Conservation (phyloP, 2,888 invertebrate genomes). For the Lasiommata megera region DNA sequence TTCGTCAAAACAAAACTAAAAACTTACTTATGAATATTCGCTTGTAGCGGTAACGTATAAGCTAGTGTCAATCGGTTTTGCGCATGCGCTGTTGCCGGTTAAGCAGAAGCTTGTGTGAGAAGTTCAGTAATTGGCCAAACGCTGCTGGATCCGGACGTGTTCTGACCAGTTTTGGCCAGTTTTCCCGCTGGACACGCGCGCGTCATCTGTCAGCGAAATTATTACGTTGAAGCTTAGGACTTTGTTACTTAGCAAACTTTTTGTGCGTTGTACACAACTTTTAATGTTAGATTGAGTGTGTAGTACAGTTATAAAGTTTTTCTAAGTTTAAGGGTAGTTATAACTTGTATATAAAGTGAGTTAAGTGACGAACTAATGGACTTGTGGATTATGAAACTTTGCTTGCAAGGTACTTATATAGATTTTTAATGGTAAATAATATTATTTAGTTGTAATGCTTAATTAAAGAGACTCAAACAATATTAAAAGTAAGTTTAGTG, state of each 20-base stretch:
- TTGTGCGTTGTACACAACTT: slow-evolving; percentile 19
- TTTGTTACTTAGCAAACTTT: slow-evolving; percentile 18
- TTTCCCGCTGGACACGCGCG: slow-evolving; percentile 42
- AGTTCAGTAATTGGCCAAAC: slow-evolving; percentile 72
- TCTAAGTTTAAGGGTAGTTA: slow-evolving; percentile 19
- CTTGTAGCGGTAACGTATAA: slow-evolving; percentile 48
- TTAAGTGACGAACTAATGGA: slow-evolving; percentile 27
- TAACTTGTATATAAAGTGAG: slow-evolving; percentile 24
- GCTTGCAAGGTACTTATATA: slow-evolving; percentile 1
- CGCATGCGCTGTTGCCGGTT: slow-evolving; percentile 61
- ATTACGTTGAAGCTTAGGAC: slow-evolving; percentile 38
- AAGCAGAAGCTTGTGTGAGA: slow-evolving; percentile 56
- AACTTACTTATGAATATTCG: slow-evolving; percentile 73
- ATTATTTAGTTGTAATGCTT: not conserved
- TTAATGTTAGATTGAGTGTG: slow-evolving; percentile 25
- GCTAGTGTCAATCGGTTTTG: slow-evolving; percentile 64
- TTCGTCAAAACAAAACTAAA: slow-evolving; percentile 67
- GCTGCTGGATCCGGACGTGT: slow-evolving; percentile 49
- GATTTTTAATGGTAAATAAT: not conserved
- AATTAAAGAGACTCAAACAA: not conserved
- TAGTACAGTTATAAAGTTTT: slow-evolving; percentile 25
- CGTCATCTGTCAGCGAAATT: slow-evolving; percentile 39
- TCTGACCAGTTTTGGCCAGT: slow-evolving; percentile 34
- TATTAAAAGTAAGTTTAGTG: too few species aligned
- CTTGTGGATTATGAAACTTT: slow-evolving; percentile 32